Percentiles rank a stretch among this genome's conserved stretches.
Conservation (phyloP, 2,888 invertebrate genomes). For the Lepidochitona cinerea region DNA sequence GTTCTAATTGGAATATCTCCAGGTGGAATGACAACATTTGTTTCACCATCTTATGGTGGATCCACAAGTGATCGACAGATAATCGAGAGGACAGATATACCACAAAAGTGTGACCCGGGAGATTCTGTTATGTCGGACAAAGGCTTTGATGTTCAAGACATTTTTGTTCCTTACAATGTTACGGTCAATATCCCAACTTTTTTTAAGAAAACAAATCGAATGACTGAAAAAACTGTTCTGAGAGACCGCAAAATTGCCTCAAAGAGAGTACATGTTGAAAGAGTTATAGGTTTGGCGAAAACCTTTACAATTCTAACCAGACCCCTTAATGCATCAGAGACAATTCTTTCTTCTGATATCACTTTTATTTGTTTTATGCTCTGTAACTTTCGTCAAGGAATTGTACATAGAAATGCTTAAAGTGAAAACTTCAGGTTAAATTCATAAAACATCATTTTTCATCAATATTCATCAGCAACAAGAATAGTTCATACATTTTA, state of each 20-base stretch:
- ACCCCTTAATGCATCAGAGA: constrained; percentile 23
- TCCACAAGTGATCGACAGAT: neutral
- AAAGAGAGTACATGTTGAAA: constrained; percentile 12
- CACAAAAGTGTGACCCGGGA: constrained; percentile 17
- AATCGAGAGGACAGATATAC: neutral
- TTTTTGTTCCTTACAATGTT: constrained; percentile 10
- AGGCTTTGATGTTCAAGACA: constrained; percentile 22
- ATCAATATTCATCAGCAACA: no score
- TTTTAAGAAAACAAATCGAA: constrained; percentile 14
- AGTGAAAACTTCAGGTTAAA: no score
- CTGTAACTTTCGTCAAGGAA: constrained; percentile 30
- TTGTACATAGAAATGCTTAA: constrained; percentile 27
- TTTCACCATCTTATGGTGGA: no score
- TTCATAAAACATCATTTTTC: no score
- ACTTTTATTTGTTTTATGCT: constrained; percentile 30
- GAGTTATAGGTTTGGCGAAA: constrained; percentile 27
- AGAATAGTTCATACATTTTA: no score
- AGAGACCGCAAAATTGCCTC: constrained; percentile 14
- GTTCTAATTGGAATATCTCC: no score
- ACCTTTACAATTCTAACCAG: constrained; percentile 26
- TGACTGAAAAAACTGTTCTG: neutral
- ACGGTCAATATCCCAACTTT: constrained; percentile 11
- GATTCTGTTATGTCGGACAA: constrained; percentile 18
- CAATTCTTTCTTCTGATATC: constrained; percentile 28
- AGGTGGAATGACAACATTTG: no score